Evolutionary conservation across 2,888 invertebrate species (phyloP).

Genomic region (Aporophyla nigra): DNA sequence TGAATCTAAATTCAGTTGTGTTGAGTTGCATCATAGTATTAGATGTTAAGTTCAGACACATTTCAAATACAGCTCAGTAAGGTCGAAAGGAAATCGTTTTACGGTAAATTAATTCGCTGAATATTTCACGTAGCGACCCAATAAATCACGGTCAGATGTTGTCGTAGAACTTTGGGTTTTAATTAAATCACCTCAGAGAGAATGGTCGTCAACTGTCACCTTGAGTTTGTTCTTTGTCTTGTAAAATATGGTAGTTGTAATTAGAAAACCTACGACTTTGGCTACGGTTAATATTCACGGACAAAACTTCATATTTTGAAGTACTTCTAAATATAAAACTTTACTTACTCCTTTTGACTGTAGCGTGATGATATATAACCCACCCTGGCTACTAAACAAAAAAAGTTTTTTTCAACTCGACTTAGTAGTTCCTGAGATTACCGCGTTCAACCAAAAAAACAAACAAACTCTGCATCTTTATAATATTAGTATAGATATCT

Average conservation of each 20-base stretch:
- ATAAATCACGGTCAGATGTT: slow-evolving; percentile 12
- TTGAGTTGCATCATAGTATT: not conserved
- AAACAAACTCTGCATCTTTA: no score
- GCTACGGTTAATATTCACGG: not conserved
- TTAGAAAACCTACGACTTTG: no score
- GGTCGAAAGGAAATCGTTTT: not conserved
- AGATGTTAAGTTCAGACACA: not conserved
- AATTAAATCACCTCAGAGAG: not conserved
- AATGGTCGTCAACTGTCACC: not conserved
- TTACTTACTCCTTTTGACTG: no score
- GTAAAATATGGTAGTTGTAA: not conserved
- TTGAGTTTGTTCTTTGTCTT: not conserved
- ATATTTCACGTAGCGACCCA: slow-evolving; percentile 15
- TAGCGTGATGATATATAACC: no score
- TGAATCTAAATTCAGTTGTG: not conserved
- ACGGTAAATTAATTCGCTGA: slow-evolving; percentile 1
- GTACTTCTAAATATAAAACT: no score
- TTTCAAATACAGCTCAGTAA: not conserved
- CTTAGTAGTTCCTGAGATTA: no score
- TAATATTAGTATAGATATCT: not conserved
- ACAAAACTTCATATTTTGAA: not conserved
- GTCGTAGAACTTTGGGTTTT: not conserved
- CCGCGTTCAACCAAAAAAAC: no score
- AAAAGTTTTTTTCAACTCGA: no score
- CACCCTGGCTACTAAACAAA: no score